Conservation (phyloP, 2,797 vertebrate genomes). For the Schizopygopsis pylzovi region DNA sequence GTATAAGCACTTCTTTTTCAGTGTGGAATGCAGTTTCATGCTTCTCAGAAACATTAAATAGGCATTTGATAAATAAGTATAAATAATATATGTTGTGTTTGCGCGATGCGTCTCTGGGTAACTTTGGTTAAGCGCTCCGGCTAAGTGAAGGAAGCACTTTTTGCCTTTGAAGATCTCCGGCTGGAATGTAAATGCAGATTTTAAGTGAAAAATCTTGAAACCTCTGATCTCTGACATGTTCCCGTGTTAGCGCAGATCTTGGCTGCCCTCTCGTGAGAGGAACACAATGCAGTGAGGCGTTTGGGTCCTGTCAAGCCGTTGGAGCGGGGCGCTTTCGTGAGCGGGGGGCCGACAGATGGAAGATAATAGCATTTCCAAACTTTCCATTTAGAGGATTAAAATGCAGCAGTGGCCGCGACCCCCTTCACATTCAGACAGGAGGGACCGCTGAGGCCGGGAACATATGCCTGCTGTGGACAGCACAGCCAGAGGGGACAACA, state of each 20-base stretch:
- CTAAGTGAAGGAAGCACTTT: slow-evolving; percentile 25
- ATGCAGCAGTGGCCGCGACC: slow-evolving; percentile 60
- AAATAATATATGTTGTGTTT: slow-evolving; percentile 20
- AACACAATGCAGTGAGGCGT: background rate
- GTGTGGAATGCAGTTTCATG: background rate
- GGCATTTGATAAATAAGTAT: slow-evolving; percentile 2
- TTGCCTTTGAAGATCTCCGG: slow-evolving; percentile 16
- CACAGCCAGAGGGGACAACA: slow-evolving; percentile 39
- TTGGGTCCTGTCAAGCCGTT: slow-evolving; percentile 17
- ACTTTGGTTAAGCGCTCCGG: background rate
- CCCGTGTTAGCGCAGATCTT: slow-evolving; percentile 64
- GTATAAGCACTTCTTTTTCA: background rate
- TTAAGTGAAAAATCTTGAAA: background rate
- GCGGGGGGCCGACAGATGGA: slow-evolving; percentile 67
- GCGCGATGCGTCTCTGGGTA: background rate
- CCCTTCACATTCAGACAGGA: slow-evolving; percentile 64
- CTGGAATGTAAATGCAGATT: slow-evolving; percentile 2
- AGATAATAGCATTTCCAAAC: slow-evolving; percentile 69
- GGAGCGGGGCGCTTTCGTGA: slow-evolving; percentile 6
- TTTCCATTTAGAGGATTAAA: slow-evolving; percentile 72
- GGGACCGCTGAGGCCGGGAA: slow-evolving; percentile 39
- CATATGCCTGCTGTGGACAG: slow-evolving; percentile 58
- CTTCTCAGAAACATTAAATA: background rate
- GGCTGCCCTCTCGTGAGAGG: slow-evolving; percentile 73
- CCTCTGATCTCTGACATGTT: slow-evolving; percentile 11